phyloP scores from a whole-genome alignment of 2,797 vertebrate genomes.

The Onychomys torridus region DNA sequence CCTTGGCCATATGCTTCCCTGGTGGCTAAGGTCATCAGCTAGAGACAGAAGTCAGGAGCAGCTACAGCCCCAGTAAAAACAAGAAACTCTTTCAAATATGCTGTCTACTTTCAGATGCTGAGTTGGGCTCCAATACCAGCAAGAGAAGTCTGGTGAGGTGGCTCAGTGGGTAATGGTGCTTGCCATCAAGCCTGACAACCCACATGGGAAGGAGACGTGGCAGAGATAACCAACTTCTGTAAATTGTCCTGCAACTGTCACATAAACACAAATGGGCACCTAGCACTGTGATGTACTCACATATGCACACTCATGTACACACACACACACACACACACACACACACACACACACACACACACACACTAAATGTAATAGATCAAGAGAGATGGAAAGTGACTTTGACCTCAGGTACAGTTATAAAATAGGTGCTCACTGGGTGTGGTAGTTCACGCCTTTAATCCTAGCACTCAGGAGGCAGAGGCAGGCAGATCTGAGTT shows the following conservation, averaged over 20 bases:
- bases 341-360: no score
- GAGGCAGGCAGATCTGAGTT: background rate
- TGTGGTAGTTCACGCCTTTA: background rate
- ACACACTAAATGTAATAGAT: background rate
- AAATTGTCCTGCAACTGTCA: background rate
- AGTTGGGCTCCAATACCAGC: background rate
- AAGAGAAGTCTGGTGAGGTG: background rate
- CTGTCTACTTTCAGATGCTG: background rate
- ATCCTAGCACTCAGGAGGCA: background rate
- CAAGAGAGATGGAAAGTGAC: background rate
- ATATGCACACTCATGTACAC: background rate
- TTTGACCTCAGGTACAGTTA: background rate
- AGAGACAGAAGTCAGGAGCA: background rate
- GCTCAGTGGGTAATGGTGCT: background rate
- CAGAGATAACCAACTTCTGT: background rate
- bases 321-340: no score
- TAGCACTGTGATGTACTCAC: background rate
- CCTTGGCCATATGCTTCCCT: background rate
- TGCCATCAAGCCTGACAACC: background rate
- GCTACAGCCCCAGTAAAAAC: no score
- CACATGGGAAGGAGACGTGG: background rate
- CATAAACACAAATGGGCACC: no score
- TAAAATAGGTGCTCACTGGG: background rate
- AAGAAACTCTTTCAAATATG: background rate
- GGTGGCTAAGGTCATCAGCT: background rate